phyloP scores from a whole-genome alignment of 2,888 invertebrate species.

The Scrobipalpa atriplicella region DNA sequence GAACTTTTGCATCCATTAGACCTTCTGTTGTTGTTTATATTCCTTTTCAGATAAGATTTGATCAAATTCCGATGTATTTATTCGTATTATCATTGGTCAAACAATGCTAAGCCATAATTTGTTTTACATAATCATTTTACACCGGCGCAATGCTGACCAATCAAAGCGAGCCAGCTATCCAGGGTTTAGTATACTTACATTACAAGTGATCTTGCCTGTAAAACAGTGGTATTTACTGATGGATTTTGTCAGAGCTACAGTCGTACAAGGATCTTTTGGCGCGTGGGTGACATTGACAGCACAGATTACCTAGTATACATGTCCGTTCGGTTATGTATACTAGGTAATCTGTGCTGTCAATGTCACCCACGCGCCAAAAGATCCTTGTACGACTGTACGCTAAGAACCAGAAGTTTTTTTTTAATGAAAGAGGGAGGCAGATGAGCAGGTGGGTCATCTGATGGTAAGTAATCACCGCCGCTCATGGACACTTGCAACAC shows the following conservation, averaged over 20 bases:
- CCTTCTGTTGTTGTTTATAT: neutral
- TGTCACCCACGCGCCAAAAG: too few species aligned
- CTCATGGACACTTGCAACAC: too few species aligned
- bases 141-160: constrained; percentile 4
- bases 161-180: neutral
- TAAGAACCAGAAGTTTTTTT: too few species aligned
- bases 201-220: constrained; percentile 1
- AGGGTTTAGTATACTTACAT: constrained; percentile 6
- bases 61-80: neutral
- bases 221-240: constrained; percentile 15
- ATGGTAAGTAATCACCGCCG: too few species aligned
- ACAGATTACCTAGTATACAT: too few species aligned
- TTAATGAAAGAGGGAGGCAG: too few species aligned
- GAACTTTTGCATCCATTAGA: neutral
- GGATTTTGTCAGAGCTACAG: neutral
- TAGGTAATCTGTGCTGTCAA: too few species aligned
- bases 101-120: constrained; percentile 16
- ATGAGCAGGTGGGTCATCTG: too few species aligned
- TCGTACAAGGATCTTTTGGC: too few species aligned
- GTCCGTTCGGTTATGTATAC: too few species aligned
- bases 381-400: too few species aligned
- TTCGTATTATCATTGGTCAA: constrained; percentile 3
- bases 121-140: constrained; percentile 19
- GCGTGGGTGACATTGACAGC: too few species aligned
- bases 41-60: neutral